phyloP scores from a whole-genome alignment of 2,113 vertebrate genomes.

The Fregata magnificens region DNA sequence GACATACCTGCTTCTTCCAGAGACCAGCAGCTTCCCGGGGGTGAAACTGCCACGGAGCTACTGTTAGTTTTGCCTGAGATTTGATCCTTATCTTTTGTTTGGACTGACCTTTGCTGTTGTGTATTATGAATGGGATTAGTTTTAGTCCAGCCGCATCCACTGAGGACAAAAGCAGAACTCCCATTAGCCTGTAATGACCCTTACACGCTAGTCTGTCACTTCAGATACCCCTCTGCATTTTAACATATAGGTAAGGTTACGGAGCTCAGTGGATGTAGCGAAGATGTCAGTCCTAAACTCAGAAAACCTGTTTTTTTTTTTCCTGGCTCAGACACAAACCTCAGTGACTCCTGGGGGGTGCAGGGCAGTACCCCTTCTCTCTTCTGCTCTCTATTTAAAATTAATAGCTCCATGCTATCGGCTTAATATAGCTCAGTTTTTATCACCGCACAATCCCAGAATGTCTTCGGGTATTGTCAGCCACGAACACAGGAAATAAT shows the following conservation, averaged over 20 bases:
- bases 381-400: background rate
- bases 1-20: background rate
- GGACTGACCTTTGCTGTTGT: background rate
- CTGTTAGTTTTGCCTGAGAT: background rate
- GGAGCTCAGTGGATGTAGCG: background rate
- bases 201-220: fast-evolving
- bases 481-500: conserved; percentile 26
- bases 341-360: background rate
- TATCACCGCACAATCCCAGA: background rate
- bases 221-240: background rate
- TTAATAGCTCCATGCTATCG: fast-evolving
- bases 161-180: background rate
- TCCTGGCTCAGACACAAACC: background rate
- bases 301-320: background rate
- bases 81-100: background rate
- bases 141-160: background rate
- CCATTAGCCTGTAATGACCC: background rate
- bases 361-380: background rate
- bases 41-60: background rate
- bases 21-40: background rate
- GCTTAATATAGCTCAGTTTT: background rate
- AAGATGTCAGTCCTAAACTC: background rate
- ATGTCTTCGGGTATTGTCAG: conserved; percentile 3
- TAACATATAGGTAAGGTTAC: fast-evolving
- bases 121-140: background rate